A percentile compares a stretch with the other conserved stretches of the same genome.
Evolutionary conservation across 92 coral and sea anemone genomes (phyloP).

Genomic region (Micromussa lordhowensis): DNA sequence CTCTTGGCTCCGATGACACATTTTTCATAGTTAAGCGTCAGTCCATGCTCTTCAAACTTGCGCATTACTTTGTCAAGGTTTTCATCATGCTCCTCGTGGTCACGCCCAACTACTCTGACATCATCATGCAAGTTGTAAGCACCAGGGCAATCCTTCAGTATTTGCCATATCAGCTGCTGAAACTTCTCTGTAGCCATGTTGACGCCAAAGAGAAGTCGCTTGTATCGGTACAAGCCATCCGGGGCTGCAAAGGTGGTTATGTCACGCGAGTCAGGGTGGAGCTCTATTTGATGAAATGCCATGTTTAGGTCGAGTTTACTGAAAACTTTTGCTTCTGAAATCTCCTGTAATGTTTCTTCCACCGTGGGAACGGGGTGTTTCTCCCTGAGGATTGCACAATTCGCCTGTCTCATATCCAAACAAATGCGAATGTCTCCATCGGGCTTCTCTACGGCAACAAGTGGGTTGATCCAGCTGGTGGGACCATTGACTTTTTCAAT

Average conservation of each 20-base stretch:
- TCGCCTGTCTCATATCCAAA: slow-evolving; percentile 69
- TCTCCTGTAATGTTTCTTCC: slow-evolving; percentile 69
- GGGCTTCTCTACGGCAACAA: slow-evolving; percentile 59
- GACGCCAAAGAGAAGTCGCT: not conserved
- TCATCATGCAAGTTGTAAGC: slow-evolving; percentile 65
- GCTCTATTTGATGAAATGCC: too few species aligned
- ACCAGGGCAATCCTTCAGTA: slow-evolving; percentile 64
- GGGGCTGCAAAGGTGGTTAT: slow-evolving; percentile 74
- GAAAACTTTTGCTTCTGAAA: slow-evolving; percentile 66
- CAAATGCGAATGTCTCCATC: slow-evolving; percentile 69
- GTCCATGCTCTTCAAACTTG: slow-evolving; percentile 56
- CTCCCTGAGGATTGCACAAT: slow-evolving; percentile 61
- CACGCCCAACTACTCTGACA: slow-evolving; percentile 44
- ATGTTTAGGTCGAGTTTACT: too few species aligned
- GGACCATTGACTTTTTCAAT: slow-evolving; percentile 46
- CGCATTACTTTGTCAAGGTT: slow-evolving; percentile 53
- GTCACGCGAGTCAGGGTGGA: too few species aligned
- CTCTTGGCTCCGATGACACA: slow-evolving; percentile 58
- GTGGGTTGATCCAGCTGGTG: slow-evolving; percentile 61
- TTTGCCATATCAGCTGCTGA: slow-evolving; percentile 59
- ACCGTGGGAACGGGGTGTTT: slow-evolving; percentile 68
- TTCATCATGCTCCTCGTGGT: slow-evolving; percentile 55
- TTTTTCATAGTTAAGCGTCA: slow-evolving; percentile 62
- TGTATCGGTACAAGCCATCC: slow-evolving; percentile 37
- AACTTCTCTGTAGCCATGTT: slow-evolving; percentile 11